Evolutionary conservation across 2,113 vertebrate genomes (phyloP).

Genomic region (Lamprologus speciosus): DNA sequence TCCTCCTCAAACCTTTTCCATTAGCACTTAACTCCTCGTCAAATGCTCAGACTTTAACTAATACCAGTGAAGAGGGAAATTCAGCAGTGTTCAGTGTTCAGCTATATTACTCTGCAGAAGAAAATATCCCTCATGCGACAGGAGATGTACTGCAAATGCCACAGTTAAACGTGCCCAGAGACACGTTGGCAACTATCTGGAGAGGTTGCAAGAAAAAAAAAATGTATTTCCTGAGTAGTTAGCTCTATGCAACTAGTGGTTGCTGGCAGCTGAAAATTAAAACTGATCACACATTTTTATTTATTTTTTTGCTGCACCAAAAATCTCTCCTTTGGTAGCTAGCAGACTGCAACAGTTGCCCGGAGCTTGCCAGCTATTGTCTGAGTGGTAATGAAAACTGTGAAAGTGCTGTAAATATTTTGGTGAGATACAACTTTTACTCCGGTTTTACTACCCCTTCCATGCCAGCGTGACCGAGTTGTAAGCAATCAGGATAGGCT

Average conservation of each 20-base stretch:
- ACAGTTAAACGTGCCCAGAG: not conserved
- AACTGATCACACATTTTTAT: not conserved
- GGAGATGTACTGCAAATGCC: not conserved
- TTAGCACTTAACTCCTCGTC: too few species aligned
- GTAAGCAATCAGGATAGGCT: not conserved
- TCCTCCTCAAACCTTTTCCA: too few species aligned
- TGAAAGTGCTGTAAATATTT: not conserved
- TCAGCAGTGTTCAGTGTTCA: too few species aligned
- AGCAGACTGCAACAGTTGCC: not conserved
- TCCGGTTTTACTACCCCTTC: not conserved
- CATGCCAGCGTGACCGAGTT: not conserved
- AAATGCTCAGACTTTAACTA: too few species aligned
- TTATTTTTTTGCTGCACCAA: not conserved
- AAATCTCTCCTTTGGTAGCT: not conserved
- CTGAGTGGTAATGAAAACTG: not conserved
- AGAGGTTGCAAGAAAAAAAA: not conserved
- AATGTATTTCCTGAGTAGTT: not conserved
- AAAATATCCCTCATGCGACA: not conserved
- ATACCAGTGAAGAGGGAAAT: too few species aligned
- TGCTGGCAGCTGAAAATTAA: fast-evolving
- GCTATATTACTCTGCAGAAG: not conserved
- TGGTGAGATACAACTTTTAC: not conserved
- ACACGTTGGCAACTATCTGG: not conserved
- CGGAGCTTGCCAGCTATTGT: fast-evolving
- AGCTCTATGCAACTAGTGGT: not conserved